These are phyloP conservation scores for Mirza zaza DNA, from an alignment of 2,113 vertebrate genomes.

Conservation along the genomic window DNA sequence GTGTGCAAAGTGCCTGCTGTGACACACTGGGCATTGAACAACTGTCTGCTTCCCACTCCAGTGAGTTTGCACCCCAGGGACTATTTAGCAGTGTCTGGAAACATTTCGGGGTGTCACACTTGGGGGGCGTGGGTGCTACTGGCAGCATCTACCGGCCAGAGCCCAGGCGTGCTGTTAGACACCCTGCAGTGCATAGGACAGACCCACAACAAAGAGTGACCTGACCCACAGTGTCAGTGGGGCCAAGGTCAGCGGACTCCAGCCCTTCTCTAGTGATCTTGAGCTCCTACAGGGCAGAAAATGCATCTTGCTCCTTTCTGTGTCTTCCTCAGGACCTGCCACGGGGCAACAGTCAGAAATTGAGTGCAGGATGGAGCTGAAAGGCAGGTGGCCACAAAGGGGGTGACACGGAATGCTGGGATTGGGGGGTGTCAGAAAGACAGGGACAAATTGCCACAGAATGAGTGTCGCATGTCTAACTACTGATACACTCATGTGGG, in stretches of 20 bases:
- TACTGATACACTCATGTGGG: background rate
- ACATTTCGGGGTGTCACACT: background rate
- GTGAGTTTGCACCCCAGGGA: background rate
- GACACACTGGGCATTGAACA: background rate
- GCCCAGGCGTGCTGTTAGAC: background rate
- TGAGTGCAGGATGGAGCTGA: background rate
- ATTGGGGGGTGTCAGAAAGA: background rate
- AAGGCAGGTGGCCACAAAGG: background rate
- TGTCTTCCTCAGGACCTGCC: background rate
- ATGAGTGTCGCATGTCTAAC: accelerated
- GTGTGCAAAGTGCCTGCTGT: background rate
- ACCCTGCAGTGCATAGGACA: too few species aligned
- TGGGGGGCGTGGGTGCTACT: background rate
- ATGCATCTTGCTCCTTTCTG: background rate
- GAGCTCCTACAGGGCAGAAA: background rate
- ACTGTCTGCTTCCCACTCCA: background rate
- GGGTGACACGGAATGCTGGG: background rate
- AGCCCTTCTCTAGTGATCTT: background rate
- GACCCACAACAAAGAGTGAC: background rate
- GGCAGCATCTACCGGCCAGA: background rate
- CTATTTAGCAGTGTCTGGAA: background rate
- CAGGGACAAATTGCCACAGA: background rate
- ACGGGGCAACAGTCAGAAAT: background rate
- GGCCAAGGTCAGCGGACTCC: accelerated
- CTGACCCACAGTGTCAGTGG: background rate